phyloP scores from a whole-genome alignment of 1,140 invertebrate genomes.

The Octopus bimaculoides region DNA sequence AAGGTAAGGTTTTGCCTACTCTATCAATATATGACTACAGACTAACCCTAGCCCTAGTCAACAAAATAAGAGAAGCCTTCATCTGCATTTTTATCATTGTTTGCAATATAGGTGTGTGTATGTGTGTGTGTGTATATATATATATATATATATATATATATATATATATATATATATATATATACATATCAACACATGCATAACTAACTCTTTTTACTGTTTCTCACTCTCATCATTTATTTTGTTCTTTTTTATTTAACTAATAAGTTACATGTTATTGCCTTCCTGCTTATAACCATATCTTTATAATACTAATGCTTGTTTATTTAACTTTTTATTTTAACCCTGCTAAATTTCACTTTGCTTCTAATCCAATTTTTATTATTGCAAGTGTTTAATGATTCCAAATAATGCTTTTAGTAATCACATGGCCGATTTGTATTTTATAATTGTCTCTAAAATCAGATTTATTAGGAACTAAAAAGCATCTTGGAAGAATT shows the following conservation, averaged over 20 bases:
- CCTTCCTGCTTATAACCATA: no score
- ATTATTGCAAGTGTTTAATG: no score
- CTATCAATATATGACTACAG: background rate
- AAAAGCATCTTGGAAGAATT: no score
- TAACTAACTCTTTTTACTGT: background rate
- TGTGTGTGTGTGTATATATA: background rate
- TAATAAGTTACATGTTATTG: background rate
- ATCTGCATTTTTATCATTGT: background rate
- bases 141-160: constrained; percentile 8
- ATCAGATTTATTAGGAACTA: no score
- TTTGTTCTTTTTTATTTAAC: background rate
- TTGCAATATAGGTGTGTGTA: background rate
- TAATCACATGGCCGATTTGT: no score
- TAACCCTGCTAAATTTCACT: no score
- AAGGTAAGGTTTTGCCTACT: constrained; percentile 36
- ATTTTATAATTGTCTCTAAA: no score
- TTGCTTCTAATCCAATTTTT: no score
- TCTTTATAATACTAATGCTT: no score
- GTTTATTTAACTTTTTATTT: no score
- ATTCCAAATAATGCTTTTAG: no score
- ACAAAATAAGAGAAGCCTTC: constrained; percentile 6
- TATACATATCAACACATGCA: background rate
- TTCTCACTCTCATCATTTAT: background rate
- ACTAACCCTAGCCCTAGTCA: background rate
- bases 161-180: constrained; percentile 4